A percentile compares a stretch with the other conserved stretches of the same genome.
Evolutionary conservation across 2,113 vertebrate genomes (phyloP).

Genomic region (Lepisosteus oculatus): DNA sequence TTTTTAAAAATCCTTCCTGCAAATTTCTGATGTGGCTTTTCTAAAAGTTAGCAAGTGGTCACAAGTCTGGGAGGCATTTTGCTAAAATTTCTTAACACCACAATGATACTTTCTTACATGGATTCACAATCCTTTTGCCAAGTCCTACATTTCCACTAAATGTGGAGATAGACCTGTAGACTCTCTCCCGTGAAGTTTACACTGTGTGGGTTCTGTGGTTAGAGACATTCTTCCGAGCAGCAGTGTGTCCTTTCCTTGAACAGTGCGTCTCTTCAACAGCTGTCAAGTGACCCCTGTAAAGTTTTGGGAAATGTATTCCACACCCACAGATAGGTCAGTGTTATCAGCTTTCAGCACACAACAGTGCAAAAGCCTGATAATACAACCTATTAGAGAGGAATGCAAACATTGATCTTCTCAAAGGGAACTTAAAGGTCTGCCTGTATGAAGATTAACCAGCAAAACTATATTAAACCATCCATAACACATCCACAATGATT

Average conservation of each 20-base stretch:
- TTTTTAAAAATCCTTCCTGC: too few relatives aligned
- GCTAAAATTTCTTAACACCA: too few relatives aligned
- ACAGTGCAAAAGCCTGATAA: neutral
- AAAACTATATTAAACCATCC: conserved; percentile 13
- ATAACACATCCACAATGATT: conserved; percentile 1
- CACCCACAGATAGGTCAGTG: neutral
- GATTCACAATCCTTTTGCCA: too few relatives aligned
- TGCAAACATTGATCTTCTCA: conserved; percentile 10
- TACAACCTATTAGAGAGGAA: conserved; percentile 8
- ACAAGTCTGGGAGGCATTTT: too few relatives aligned
- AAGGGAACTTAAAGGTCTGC: too few relatives aligned
- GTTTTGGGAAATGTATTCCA: conserved; percentile 4
- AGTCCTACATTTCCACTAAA: too few relatives aligned
- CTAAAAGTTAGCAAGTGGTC: too few relatives aligned
- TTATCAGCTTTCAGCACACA: neutral
- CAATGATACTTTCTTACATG: too few relatives aligned
- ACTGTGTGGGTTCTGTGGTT: neutral
- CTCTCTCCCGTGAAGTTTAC: neutral
- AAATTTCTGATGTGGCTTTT: too few relatives aligned
- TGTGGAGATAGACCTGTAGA: neutral
- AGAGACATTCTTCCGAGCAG: neutral
- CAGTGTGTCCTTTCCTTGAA: neutral
- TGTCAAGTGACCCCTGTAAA: neutral
- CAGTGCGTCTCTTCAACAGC: neutral
- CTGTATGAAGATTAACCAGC: neutral